A percentile compares a stretch with the other conserved stretches of the same genome.
Evolutionary conservation across 2,797 vertebrate genomes (phyloP).

Genomic region (Acomys russatus): DNA sequence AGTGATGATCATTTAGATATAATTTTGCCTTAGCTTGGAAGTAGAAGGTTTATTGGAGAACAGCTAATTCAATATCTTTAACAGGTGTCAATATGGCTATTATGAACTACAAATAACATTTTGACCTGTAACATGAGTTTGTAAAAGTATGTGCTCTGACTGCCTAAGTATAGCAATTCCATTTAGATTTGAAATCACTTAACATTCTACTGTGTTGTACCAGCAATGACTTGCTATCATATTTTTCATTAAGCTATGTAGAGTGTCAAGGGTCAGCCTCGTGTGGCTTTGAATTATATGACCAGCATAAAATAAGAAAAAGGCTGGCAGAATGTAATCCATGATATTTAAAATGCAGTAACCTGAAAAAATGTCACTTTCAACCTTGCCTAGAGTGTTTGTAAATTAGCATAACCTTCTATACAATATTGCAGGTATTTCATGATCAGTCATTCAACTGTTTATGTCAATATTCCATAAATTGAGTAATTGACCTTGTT

Average conservation of each 20-base stretch:
- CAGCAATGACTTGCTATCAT: neutral
- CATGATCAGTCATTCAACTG: neutral
- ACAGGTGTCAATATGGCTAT: neutral
- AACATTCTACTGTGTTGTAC: neutral
- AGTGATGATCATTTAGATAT: neutral
- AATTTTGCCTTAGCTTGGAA: neutral
- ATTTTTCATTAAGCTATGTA: slow-evolving; percentile 54
- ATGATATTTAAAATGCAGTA: neutral
- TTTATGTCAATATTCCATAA: slow-evolving; percentile 18
- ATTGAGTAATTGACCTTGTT: slow-evolving; percentile 61
- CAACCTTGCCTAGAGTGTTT: neutral
- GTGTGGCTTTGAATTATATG: slow-evolving; percentile 4
- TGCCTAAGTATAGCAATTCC: neutral
- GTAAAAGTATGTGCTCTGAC: neutral
- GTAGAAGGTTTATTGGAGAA: neutral
- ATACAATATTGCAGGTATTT: slow-evolving; percentile 39
- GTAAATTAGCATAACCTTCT: slow-evolving; percentile 9
- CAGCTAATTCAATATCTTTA: neutral
- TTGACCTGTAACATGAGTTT: neutral
- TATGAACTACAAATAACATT: neutral
- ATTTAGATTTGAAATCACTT: slow-evolving; percentile 10
- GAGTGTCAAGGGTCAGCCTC: neutral
- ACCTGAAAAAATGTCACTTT: neutral
- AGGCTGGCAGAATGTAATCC: neutral
- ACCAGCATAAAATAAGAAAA: slow-evolving; percentile 5